Conservation (phyloP, 64 coral and sea anemone species). For the Hydrozoanthus tunicans region DNA sequence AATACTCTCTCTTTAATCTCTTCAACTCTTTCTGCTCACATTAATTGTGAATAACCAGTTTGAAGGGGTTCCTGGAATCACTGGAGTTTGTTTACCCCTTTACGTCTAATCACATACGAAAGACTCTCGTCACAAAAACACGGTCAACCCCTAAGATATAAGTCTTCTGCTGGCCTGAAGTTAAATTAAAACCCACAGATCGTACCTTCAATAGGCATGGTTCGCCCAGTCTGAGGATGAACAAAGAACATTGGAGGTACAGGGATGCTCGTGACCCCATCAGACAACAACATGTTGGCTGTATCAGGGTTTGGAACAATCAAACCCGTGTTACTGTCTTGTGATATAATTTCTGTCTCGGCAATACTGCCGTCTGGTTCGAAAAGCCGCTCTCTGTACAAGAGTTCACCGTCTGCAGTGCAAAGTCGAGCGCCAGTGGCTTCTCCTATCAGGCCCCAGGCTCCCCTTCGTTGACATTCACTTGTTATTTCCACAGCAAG, state of each 20-base stretch:
- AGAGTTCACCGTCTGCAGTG: constrained; percentile 80
- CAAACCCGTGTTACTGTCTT: constrained; percentile 81
- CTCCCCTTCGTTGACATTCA: constrained; percentile 91
- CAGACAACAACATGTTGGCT: constrained; percentile 92
- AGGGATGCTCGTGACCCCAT: constrained; percentile 88
- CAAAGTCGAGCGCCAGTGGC: constrained; percentile 86
- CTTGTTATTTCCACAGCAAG: constrained; percentile 88
- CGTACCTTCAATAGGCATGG: constrained; percentile 95
- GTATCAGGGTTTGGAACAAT: constrained; percentile 73
- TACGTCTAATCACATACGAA: too few species aligned
- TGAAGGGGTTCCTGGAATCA: too few species aligned
- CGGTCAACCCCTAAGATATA: not conserved
- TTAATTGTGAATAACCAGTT: too few species aligned
- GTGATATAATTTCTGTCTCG: constrained; percentile 69
- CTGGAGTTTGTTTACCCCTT: too few species aligned
- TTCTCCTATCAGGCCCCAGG: constrained; percentile 88
- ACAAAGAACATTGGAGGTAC: constrained; percentile 89
- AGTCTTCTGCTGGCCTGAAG: not conserved
- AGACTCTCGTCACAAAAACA: not conserved
- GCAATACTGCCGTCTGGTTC: constrained; percentile 75
- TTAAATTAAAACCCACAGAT: not conserved
- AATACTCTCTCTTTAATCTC: too few species aligned
- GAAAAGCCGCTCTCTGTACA: constrained; percentile 75
- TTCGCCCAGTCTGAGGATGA: constrained; percentile 75
- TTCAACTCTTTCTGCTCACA: too few species aligned